Evolutionary conservation across 2,888 invertebrate genomes (phyloP).

Genomic region (Protophormia terraenovae): DNA sequence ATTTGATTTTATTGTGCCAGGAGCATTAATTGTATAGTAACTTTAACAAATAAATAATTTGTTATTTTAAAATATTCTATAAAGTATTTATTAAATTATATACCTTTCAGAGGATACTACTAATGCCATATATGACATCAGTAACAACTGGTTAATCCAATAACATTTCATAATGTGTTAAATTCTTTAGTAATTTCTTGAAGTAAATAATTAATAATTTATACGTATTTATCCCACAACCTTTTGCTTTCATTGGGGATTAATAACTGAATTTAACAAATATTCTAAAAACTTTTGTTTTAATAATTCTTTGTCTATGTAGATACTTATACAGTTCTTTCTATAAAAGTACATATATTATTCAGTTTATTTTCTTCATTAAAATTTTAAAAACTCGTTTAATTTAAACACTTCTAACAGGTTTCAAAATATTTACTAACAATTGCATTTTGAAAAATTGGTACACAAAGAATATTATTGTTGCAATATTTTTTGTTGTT

Average conservation of each 20-base stretch:
- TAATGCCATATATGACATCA: not conserved
- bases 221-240: not conserved
- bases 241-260: not conserved
- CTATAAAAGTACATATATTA: too few relatives aligned
- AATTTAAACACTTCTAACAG: too few relatives aligned
- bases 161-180: constrained; percentile 3
- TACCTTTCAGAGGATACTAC: constrained; percentile 9
- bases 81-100: too few relatives aligned
- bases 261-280: constrained; percentile 10
- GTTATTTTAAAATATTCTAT: not conserved
- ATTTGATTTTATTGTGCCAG: constrained; percentile 45
- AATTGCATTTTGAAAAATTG: too few relatives aligned
- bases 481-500: too few relatives aligned
- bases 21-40: constrained; percentile 46
- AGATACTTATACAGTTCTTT: too few relatives aligned
- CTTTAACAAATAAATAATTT: not conserved
- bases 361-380: too few relatives aligned
- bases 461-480: too few relatives aligned
- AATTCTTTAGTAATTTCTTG: not conserved
- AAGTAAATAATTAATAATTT: not conserved
- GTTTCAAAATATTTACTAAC: too few relatives aligned
- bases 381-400: too few relatives aligned
- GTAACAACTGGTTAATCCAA: not conserved
- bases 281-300: not conserved
- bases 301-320: too few relatives aligned